Evolutionary conservation across 1,140 invertebrate species (phyloP).

Genomic region (Drosophila tani): DNA sequence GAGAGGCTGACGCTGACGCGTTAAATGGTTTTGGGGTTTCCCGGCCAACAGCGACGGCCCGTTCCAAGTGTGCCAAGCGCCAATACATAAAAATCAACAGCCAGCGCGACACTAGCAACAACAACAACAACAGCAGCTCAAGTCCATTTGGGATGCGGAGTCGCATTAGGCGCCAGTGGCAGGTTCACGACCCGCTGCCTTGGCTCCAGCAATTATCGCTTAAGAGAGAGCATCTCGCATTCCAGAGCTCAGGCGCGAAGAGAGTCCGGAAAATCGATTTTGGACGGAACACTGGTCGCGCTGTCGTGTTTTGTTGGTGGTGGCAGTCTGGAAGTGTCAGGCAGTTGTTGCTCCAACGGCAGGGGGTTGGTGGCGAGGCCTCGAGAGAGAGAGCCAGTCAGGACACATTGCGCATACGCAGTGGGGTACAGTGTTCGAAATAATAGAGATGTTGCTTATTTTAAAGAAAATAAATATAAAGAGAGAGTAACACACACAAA

Average conservation of each 20-base stretch:
- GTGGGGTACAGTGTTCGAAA: conserved; percentile 50
- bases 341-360: conserved; percentile 55
- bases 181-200: conserved; percentile 77
- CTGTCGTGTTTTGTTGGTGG: conserved; percentile 55
- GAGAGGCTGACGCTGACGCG: conserved; percentile 59
- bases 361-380: conserved; percentile 10
- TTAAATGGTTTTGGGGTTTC: conserved; percentile 78
- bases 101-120: conserved; percentile 46
- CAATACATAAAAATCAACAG: conserved; percentile 77
- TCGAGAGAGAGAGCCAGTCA: neutral
- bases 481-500: neutral
- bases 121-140: conserved; percentile 40
- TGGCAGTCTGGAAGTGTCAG: conserved; percentile 59
- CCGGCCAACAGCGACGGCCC: conserved; percentile 56
- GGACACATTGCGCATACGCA: conserved; percentile 68
- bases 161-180: conserved; percentile 63
- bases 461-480: neutral
- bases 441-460: neutral
- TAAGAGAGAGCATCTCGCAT: conserved; percentile 48
- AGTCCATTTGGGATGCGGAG: conserved; percentile 65
- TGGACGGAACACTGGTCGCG: conserved; percentile 26
- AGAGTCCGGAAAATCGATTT: conserved; percentile 72
- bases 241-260: conserved; percentile 31
- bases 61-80: conserved; percentile 74
- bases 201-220: conserved; percentile 61